phyloP scores from a whole-genome alignment of 2,888 invertebrate species.

The Polyploca ridens region DNA sequence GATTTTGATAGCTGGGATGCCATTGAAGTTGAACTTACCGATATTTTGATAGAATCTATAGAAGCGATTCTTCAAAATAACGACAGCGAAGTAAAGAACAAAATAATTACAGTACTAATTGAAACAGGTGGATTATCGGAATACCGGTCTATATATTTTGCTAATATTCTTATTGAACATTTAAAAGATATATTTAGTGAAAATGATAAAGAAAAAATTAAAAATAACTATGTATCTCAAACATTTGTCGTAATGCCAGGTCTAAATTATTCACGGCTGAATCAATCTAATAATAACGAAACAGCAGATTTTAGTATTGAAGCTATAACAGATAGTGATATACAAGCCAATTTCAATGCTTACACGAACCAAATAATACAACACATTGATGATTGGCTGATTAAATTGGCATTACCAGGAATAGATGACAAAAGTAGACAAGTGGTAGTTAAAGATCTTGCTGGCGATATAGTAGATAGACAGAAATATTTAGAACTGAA shows the following conservation, averaged over 20 bases:
- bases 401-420: slow-evolving; percentile 38
- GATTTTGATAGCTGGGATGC: slow-evolving; percentile 31
- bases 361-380: slow-evolving; percentile 47
- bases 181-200: slow-evolving; percentile 30
- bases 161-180: slow-evolving; percentile 38
- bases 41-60: slow-evolving; percentile 45
- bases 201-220: slow-evolving; percentile 20
- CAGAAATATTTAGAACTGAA: slow-evolving; percentile 53
- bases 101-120: slow-evolving; percentile 42
- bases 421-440: slow-evolving; percentile 38
- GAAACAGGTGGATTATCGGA: slow-evolving; percentile 41
- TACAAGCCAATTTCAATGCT: slow-evolving; percentile 35
- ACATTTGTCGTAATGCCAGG: slow-evolving; percentile 44
- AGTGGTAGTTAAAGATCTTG: slow-evolving; percentile 55
- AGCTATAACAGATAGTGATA: slow-evolving; percentile 33
- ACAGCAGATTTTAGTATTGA: slow-evolving; percentile 25
- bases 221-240: slow-evolving; percentile 28
- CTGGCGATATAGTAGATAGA: slow-evolving; percentile 65
- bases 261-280: slow-evolving; percentile 16
- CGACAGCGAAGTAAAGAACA: slow-evolving; percentile 37
- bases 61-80: slow-evolving; percentile 38
- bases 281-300: slow-evolving; percentile 19
- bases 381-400: slow-evolving; percentile 63
- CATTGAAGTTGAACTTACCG: slow-evolving; percentile 52
- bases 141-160: slow-evolving; percentile 41